These are phyloP conservation scores for Columbina picui DNA, from an alignment of 2,113 vertebrate species.

Conservation along the genomic window DNA sequence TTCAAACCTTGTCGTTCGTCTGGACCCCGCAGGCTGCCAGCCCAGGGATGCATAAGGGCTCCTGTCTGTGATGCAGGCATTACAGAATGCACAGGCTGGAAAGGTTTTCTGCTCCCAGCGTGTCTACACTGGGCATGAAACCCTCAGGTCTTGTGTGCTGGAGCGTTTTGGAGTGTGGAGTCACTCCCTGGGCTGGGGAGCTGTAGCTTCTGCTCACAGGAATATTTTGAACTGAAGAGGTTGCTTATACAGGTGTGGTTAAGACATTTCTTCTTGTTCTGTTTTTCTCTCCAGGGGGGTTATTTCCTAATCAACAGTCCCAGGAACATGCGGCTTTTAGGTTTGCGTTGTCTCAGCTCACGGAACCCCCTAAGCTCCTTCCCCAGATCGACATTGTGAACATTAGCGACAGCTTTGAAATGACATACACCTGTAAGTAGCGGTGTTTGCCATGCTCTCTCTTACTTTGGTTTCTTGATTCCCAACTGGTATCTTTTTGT, in stretches of 20 bases:
- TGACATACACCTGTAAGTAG: slow-evolving; percentile 99
- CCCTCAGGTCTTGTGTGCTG: accelerated
- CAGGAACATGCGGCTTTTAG: slow-evolving; percentile 99
- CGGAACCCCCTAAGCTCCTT: slow-evolving; percentile 97
- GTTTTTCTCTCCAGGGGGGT: slow-evolving; percentile 84
- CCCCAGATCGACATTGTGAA: slow-evolving; percentile 99
- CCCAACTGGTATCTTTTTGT: not conserved
- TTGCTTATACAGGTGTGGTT: not conserved
- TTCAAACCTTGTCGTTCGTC: not conserved
- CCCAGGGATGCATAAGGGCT: not conserved
- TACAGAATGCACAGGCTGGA: not conserved
- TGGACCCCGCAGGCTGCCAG: accelerated
- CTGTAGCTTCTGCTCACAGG: not conserved
- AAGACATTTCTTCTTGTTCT: slow-evolving; percentile 7
- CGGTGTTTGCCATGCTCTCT: not conserved
- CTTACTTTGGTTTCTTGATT: not conserved
- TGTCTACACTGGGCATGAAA: accelerated
- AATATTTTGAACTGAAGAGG: not conserved
- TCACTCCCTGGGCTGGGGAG: not conserved
- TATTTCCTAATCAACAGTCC: slow-evolving; percentile 93
- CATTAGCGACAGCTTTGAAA: slow-evolving; percentile 97
- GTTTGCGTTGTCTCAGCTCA: slow-evolving; percentile 95
- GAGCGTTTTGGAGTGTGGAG: not conserved
- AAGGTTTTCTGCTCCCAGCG: not conserved
- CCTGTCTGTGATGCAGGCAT: not conserved